These are phyloP conservation scores for Magallana angulata DNA, from an alignment of 1,140 invertebrate species.

Conservation along the genomic window DNA sequence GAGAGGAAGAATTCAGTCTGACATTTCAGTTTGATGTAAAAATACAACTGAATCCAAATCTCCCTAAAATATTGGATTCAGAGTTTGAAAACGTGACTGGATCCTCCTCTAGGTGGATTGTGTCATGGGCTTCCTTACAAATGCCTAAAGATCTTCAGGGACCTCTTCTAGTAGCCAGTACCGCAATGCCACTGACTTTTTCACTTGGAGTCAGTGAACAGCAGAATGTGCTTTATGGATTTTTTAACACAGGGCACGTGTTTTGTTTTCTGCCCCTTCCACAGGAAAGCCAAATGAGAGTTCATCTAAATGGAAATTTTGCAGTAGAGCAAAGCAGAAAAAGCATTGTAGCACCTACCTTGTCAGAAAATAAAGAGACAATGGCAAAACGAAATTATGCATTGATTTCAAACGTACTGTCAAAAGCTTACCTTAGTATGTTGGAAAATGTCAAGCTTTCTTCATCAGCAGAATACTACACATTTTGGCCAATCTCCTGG, in stretches of 20 bases:
- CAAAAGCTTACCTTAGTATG: background rate
- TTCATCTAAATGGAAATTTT: constrained; percentile 71
- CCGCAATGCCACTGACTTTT: background rate
- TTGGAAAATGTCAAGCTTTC: background rate
- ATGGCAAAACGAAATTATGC: constrained; percentile 37
- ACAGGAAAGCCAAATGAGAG: constrained; percentile 55
- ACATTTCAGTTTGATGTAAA: no score
- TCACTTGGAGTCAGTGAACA: background rate
- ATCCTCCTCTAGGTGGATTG: background rate
- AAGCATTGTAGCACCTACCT: constrained; percentile 63
- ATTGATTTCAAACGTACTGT: background rate
- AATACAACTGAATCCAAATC: no score
- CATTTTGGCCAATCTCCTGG: background rate
- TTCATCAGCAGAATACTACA: background rate
- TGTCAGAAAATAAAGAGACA: constrained; percentile 26
- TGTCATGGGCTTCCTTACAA: background rate
- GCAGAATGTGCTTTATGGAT: background rate
- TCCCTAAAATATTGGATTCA: no score
- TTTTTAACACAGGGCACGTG: constrained; percentile 52
- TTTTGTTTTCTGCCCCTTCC: constrained; percentile 73
- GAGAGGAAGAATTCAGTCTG: no score
- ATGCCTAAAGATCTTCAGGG: background rate
- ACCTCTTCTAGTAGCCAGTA: constrained; percentile 3
- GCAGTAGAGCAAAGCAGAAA: constrained; percentile 64
- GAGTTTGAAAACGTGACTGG: background rate